Evolutionary conservation across 2,888 invertebrate genomes (phyloP).

Genomic region (Alitta virens): DNA sequence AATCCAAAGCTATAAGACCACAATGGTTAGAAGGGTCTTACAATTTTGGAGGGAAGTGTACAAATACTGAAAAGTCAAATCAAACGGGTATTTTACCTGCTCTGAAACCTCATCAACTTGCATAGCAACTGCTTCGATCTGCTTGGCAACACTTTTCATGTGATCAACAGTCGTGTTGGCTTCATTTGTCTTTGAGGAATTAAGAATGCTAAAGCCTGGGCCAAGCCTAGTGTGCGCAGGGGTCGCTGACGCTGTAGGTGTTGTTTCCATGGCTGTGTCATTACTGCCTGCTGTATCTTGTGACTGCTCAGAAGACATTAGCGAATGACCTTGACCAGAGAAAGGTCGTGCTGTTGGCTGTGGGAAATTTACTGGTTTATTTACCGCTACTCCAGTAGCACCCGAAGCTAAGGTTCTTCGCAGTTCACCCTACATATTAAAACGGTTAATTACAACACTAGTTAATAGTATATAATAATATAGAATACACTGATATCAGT

Average conservation of each 20-base stretch:
- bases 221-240: too few species aligned
- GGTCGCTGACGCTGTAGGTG: not conserved
- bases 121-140: not conserved
- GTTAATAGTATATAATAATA: too few species aligned
- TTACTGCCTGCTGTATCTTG: not conserved
- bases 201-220: too few species aligned
- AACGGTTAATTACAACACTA: too few species aligned
- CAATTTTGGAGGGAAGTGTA: too few species aligned
- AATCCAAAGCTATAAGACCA: too few species aligned
- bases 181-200: too few species aligned
- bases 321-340: slow-evolving; percentile 17
- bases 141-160: not conserved
- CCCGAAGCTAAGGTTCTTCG: not conserved
- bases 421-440: too few species aligned
- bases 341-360: slow-evolving; percentile 1
- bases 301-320: not conserved
- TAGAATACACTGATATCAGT: too few species aligned
- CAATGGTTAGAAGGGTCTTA: too few species aligned
- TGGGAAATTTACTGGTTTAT: slow-evolving; percentile 5
- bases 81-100: not conserved
- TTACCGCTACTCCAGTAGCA: slow-evolving; percentile 1
- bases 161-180: not conserved
- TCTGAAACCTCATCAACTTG: not conserved
- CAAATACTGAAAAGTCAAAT: too few species aligned
- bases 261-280: not conserved